phyloP scores from a whole-genome alignment of 1,140 invertebrate species.

The Hormaphis cornu region DNA sequence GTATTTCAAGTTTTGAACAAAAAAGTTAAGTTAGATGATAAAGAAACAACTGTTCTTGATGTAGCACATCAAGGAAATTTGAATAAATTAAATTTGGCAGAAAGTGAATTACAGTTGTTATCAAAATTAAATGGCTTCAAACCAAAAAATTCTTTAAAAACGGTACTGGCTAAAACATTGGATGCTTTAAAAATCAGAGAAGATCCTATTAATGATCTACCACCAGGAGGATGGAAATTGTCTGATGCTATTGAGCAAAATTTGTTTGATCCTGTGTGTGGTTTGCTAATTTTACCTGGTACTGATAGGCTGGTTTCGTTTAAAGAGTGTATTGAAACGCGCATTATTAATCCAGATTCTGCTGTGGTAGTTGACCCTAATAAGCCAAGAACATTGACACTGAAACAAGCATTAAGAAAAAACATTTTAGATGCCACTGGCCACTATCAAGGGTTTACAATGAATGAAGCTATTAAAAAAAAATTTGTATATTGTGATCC shows the following conservation, averaged over 20 bases:
- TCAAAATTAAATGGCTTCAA: conserved; percentile 14
- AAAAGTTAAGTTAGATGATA: conserved; percentile 64
- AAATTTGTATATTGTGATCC: conserved; percentile 44
- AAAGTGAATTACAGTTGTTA: conserved; percentile 14
- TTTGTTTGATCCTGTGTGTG: conserved; percentile 68
- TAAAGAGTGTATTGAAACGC: conserved; percentile 73
- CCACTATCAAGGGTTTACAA: conserved; percentile 59
- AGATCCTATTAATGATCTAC: conserved; percentile 52
- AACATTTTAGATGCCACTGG: conserved; percentile 68
- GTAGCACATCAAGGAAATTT: conserved; percentile 51
- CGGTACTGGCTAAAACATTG: conserved; percentile 22
- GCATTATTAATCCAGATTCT: conserved; percentile 74
- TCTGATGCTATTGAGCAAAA: conserved; percentile 64
- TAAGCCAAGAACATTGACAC: conserved; percentile 57
- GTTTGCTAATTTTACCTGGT: conserved; percentile 76
- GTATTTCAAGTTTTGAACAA: conserved; percentile 65
- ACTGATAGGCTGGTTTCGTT: conserved; percentile 76
- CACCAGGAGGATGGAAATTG: conserved; percentile 69
- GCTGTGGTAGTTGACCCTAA: conserved; percentile 66
- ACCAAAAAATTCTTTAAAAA: conserved; percentile 18
- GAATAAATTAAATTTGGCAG: background rate
- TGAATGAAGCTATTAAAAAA: conserved; percentile 69
- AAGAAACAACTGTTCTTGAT: conserved; percentile 13
- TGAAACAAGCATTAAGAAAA: conserved; percentile 66
- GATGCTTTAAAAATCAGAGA: conserved; percentile 26